Evolutionary conservation across 1,140 invertebrate genomes (phyloP).

Genomic region (Leucophenga varia): DNA sequence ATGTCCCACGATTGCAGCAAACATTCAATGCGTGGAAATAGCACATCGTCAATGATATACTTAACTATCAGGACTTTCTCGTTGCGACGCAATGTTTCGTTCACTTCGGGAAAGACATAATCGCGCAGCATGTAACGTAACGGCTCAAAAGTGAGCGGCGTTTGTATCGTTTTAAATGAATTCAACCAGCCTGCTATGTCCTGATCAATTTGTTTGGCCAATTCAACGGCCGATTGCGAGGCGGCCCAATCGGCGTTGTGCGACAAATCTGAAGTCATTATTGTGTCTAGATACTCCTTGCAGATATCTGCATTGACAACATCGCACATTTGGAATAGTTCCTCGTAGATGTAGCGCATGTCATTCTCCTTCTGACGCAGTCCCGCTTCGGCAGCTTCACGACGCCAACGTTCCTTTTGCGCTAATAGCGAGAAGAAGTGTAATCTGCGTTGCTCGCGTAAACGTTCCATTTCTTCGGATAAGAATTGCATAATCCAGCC

Average conservation of each 20-base stretch:
- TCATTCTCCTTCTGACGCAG: slow-evolving; percentile 66
- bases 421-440: slow-evolving; percentile 70
- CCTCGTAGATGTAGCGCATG: slow-evolving; percentile 66
- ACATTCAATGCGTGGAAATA: slow-evolving; percentile 24
- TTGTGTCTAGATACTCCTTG: slow-evolving; percentile 67
- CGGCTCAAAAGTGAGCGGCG: slow-evolving; percentile 54
- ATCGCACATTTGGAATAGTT: slow-evolving; percentile 61
- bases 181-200: slow-evolving; percentile 53
- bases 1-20: slow-evolving; percentile 34
- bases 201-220: slow-evolving; percentile 64
- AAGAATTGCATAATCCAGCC: slow-evolving; percentile 49
- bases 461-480: slow-evolving; percentile 66
- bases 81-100: slow-evolving; percentile 5
- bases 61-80: slow-evolving; percentile 24
- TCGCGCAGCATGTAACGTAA: slow-evolving; percentile 23
- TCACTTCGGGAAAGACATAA: slow-evolving; percentile 28
- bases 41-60: slow-evolving; percentile 37
- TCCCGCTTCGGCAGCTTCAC: slow-evolving; percentile 70
- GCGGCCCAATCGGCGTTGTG: slow-evolving; percentile 62
- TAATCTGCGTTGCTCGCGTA: slow-evolving; percentile 68
- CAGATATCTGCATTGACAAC: slow-evolving; percentile 63
- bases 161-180: slow-evolving; percentile 48
- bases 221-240: slow-evolving; percentile 58
- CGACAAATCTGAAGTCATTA: slow-evolving; percentile 65
- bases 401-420: slow-evolving; percentile 64